Evolutionary conservation across 1,140 invertebrate genomes (phyloP), one percentile per base, ranked within the genome.

Genomic region (Ceratitis capitata): DNA sequence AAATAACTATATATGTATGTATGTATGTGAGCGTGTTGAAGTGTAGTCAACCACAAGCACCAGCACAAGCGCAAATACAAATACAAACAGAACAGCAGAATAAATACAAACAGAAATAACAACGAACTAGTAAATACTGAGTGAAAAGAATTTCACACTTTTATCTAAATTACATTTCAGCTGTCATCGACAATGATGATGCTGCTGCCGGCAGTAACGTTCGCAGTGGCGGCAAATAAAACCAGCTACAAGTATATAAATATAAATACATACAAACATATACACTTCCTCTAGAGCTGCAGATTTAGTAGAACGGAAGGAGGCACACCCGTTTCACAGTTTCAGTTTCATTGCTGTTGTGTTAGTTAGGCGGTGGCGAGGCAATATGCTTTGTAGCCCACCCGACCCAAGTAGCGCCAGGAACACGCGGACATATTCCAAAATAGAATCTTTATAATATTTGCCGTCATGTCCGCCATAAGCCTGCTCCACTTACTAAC

Each of bases 61-160:
- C 23, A 64, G 3, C n/a, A 78, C 39, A 2, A n/a, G 5, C 10
- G 10, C n/a, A 9, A 19, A 23, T 23, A 45, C 39, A 45, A 78
- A 42, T 23, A 78, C n/a, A 14, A 78, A 45, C 6, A 26, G 6
- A 45, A 56, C 2, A 4, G 23, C 51, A n/a, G n/a, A n/a, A n/a
- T n/a, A n/a, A n/a, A n/a, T n/a, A n/a, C n/a, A n/a, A n/a, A n/a
- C n/a, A n/a, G n/a, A n/a, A 61, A 29, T 23, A 78, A 23, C 69
- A 45, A 78, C 69, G 39, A 45, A 45, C 19, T 42, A 26, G 39
- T 19, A 78, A 78, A 78, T 47, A 78, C n/a, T 78, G 39, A 78
- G 69, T 78, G 69, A 78, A 78, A 78, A 78, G 69, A 78, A 45
- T 47, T 78, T 78, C 69, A 78, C 69, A 78, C 39, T 78, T 78